Base-by-base conservation (phyloP, 1,140 invertebrate species). In the Drosophila nasuta region DNA sequence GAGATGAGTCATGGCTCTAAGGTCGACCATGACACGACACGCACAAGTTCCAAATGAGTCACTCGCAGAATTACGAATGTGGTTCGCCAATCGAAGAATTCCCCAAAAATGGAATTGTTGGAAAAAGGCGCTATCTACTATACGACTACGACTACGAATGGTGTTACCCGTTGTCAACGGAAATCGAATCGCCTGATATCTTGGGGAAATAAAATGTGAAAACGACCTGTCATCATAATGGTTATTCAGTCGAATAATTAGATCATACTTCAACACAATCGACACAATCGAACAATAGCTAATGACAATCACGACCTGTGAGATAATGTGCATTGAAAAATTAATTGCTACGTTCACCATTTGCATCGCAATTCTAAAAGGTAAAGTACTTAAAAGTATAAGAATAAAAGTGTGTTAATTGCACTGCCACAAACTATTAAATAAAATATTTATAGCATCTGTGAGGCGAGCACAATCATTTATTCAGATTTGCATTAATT, bases 241-340 rank as follows among this genome's bases (percentile, higher is more conserved):
- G 54, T 41, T 63, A 20, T 67, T 51, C 48, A 57, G 48, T 66
- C 38, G 45, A 82, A 83, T 65, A 79, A 77, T 80, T 82, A 82
- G 79, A 78, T 82, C 79, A 82, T 54, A 52, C 8, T 73, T 62
- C 48, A 48, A 43, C 51, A 35, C 15, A 35, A 81, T 66, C 48
- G 15, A 30, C 30, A 51, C 41, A 33, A 33, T 33, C 33, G 30
- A 25, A 25, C 20, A 25, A 25, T 25, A 25, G 20, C 20, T 25
- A 25, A 25, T 25, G 20, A 1, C 28, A 54, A 52, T 54, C 57
- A 54, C 57, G 35, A 54, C 51, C 35, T 6, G 1, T 70, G 57
- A 20, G 7, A 35, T 45, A 30, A 69, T 69, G 10, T 51, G 2
- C 13, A 33, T 35, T n/a, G 11, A 41, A 51, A 8, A 35, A 38